phyloP scores from a whole-genome alignment of 2,113 vertebrate genomes.

The Pterophyllum scalare region DNA sequence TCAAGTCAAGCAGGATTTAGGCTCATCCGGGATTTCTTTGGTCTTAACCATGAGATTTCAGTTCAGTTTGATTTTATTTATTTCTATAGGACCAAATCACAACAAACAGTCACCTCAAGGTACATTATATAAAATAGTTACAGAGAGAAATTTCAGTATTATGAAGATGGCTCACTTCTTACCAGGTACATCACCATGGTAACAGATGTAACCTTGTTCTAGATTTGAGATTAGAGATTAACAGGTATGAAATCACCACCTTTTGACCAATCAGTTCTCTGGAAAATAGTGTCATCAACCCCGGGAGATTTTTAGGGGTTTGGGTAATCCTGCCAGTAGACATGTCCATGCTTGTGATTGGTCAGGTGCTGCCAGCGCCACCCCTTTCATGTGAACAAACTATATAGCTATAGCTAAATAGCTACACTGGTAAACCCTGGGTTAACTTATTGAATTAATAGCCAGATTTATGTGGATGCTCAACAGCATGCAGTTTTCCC shows the following conservation, averaged over 20 bases:
- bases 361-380: background rate
- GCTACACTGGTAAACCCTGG: too few relatives aligned
- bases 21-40: too few relatives aligned
- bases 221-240: background rate
- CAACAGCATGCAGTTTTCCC: background rate
- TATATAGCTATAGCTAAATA: too few relatives aligned
- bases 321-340: background rate
- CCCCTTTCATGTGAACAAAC: background rate
- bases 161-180: background rate
- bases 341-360: background rate
- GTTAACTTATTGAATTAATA: background rate
- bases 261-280: background rate
- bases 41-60: too few relatives aligned
- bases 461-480: too few relatives aligned
- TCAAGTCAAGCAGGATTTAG: too few relatives aligned
- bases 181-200: background rate
- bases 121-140: too few relatives aligned
- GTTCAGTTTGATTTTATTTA: too few relatives aligned
- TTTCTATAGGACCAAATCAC: too few relatives aligned
- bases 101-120: too few relatives aligned
- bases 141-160: too few relatives aligned
- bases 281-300: too few relatives aligned
- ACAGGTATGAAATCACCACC: background rate
- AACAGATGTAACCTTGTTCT: background rate
- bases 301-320: rapidly evolving